phyloP scores from a whole-genome alignment of 2,113 vertebrate species.

The Periophthalmodon schlosseri region DNA sequence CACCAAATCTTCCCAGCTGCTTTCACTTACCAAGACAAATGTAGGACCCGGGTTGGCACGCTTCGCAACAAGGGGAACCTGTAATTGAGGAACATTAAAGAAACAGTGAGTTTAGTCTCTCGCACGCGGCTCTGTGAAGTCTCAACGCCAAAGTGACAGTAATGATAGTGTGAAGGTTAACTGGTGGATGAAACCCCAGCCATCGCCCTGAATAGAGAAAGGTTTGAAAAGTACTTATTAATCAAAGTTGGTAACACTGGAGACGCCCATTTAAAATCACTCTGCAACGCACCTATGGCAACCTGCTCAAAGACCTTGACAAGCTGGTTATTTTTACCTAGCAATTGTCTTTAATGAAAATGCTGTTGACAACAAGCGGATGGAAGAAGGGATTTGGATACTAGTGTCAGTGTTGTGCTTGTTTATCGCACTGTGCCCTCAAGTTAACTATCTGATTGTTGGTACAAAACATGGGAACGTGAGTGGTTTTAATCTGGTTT shows the following conservation, averaged over 20 bases:
- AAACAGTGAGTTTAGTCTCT: slow-evolving; percentile 47
- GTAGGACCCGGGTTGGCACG: slow-evolving; percentile 29
- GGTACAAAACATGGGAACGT: slow-evolving; percentile 47
- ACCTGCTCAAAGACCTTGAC: slow-evolving; percentile 50
- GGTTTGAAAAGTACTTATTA: slow-evolving; percentile 81
- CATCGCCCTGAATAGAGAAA: slow-evolving; percentile 64
- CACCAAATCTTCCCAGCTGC: slow-evolving; percentile 14
- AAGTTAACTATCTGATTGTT: slow-evolving; percentile 70
- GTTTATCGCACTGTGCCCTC: slow-evolving; percentile 52
- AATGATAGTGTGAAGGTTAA: slow-evolving; percentile 77
- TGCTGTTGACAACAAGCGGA: slow-evolving; percentile 80
- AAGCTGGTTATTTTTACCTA: slow-evolving; percentile 69
- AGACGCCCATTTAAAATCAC: slow-evolving; percentile 79
- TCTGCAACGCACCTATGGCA: slow-evolving; percentile 64
- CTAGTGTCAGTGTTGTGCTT: slow-evolving; percentile 72
- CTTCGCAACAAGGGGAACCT: slow-evolving; percentile 39
- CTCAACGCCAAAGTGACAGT: slow-evolving; percentile 68
- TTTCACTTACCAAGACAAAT: slow-evolving; percentile 36
- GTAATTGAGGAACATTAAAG: slow-evolving; percentile 64
- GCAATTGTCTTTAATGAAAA: slow-evolving; percentile 88
- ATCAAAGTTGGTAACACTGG: slow-evolving; percentile 86
- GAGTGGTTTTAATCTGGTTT: slow-evolving; percentile 68
- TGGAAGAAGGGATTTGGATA: slow-evolving; percentile 74
- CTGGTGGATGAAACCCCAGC: slow-evolving; percentile 61
- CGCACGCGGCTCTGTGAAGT: slow-evolving; percentile 60